Base-by-base conservation (phyloP, 2,888 invertebrate species). In the Diplazon laetatorius region DNA sequence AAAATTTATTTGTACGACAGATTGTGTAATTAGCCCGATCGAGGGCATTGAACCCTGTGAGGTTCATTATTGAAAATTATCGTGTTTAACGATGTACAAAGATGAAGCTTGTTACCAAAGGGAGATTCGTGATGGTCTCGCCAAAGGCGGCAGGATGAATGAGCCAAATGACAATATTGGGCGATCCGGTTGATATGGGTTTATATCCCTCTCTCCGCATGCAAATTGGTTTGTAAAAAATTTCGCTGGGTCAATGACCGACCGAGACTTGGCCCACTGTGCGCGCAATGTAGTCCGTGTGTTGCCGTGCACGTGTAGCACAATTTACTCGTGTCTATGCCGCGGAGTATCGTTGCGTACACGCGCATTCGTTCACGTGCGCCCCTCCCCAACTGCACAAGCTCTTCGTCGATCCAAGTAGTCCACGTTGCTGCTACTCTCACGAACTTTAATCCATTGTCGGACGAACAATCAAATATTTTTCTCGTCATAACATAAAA, bases 171-270 rank as follows among this genome's bases (percentile, higher is more conserved):
- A 60, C 44, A 66, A 74, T 70, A 75, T 75, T 62, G 74, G 44
- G 52, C 25, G 68, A 71, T 62, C 60, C 68, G 69, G 72, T 72
- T 42, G 68, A 79, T 39, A n/a, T n/a, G n/a, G 62, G 30, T 30
- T 30, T n/a, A n/a, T n/a, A 30, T 6, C 72, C 75, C 68, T 78
- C 66, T n/a, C 71, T 66, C 79, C 65, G 20, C 68, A 71, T 62
- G 68, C 50, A 72, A 62, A 76, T 79, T 76, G 79, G 42, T 72
- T 79, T 69, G 75, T 30, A 72, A 72, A 78, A n/a, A 76, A 72
- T 76, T 79, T 79, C 63, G 68, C 63, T 18, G 50, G 75, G 72
- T 79, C 75, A 72, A 76, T 50, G 79, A 79, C 79, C 63, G 62
- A 48, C 16, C 63, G 42, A 62, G 55, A 63, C 44, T 76, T 76